Conservation (phyloP, 2,888 invertebrate genomes). For the Ichneumoninae sp. region DNA sequence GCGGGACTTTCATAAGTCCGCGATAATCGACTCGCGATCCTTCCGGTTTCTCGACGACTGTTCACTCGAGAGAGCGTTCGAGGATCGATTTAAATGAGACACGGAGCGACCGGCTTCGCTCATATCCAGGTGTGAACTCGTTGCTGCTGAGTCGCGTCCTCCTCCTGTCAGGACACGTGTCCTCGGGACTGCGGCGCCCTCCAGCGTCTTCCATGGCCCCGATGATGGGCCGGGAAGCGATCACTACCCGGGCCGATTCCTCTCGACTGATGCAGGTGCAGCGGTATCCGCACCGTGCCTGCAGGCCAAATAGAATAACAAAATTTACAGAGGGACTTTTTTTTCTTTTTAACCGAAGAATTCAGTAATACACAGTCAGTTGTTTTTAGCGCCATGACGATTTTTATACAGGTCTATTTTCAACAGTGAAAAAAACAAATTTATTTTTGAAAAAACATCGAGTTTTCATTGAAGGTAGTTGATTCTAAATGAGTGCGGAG, state of each 20-base stretch:
- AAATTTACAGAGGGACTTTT: constrained; percentile 23
- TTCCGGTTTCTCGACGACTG: constrained; percentile 6
- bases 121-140: constrained; percentile 80
- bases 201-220: constrained; percentile 74
- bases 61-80: neutral
- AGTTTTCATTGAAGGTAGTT: too few species aligned
- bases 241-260: constrained; percentile 71
- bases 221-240: constrained; percentile 72
- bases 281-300: constrained; percentile 83
- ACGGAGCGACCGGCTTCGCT: constrained; percentile 48
- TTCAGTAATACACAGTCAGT: neutral
- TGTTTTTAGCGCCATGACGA: neutral
- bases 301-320: constrained; percentile 71
- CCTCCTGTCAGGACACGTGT: constrained; percentile 79
- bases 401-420: too few species aligned
- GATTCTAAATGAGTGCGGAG: neutral
- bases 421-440: neutral
- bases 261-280: constrained; percentile 79
- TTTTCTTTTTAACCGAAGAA: constrained; percentile 4
- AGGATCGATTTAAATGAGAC: neutral
- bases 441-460: neutral
- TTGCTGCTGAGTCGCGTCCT: constrained; percentile 76
- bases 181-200: constrained; percentile 72
- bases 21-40: neutral
- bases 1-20: constrained; percentile 11